These are phyloP conservation scores for Dendropsophus ebraccatus DNA, from an alignment of 2,113 vertebrate species.

Conservation along the genomic window DNA sequence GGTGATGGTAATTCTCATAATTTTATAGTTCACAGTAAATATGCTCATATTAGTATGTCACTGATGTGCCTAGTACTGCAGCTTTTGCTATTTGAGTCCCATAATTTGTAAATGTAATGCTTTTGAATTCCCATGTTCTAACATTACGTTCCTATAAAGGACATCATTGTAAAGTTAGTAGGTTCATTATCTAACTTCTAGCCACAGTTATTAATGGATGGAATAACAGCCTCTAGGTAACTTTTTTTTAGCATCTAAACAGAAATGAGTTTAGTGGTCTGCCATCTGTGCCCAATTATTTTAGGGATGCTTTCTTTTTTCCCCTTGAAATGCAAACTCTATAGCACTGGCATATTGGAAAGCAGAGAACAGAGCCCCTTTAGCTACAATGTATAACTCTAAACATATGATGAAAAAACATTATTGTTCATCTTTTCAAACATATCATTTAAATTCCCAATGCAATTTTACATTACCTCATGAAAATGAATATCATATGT, in stretches of 20 bases:
- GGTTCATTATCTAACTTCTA: not conserved
- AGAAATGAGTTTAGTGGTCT: not conserved
- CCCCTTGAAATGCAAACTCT: not conserved
- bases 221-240: not conserved
- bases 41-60: too few relatives aligned
- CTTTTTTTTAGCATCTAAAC: not conserved
- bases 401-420: constrained; percentile 5
- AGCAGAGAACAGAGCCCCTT: not conserved
- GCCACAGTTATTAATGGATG: not conserved
- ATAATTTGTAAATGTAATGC: too few relatives aligned
- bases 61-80: not conserved
- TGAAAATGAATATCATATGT: constrained; percentile 26
- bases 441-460: constrained; percentile 3
- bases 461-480: constrained; percentile 33
- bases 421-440: not conserved
- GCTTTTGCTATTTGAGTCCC: too few relatives aligned
- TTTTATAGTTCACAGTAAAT: not conserved
- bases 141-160: too few relatives aligned
- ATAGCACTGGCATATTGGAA: not conserved
- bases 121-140: too few relatives aligned
- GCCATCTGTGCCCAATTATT: not conserved
- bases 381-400: not conserved
- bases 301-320: not conserved
- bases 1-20: too few relatives aligned
- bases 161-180: too few relatives aligned